Base-by-base conservation (phyloP, 2,113 vertebrate species). In the Stigmatopora argus region DNA sequence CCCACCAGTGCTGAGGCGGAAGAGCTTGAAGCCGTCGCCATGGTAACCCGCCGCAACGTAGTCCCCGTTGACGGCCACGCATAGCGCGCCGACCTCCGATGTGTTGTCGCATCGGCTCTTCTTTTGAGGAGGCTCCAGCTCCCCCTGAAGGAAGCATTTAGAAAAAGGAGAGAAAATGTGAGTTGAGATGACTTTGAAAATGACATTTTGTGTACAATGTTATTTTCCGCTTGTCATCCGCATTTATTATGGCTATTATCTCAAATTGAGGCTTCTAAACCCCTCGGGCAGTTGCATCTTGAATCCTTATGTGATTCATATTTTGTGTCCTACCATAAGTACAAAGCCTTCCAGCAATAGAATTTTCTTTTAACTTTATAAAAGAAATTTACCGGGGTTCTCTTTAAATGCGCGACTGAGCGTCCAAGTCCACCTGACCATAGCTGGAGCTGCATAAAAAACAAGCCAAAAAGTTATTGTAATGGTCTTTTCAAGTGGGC, bases 391-490 rank as follows among this genome's bases (percentile, higher is more conserved):
- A 91, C 89, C 9, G 74, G 46, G 46, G 78, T 56, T 34, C 67
- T 64, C 75, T 83, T 78, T 64, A 91, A 82, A 12, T 66, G n/a
- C 1, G 78, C 65, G 9, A 85, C 62, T 26, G 81, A 85, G 3
- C 53, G 77, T 12, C 94, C 93, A 4, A 94, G 91, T 79, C 89
- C 91, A 1, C 92, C 93, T 9, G 92, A 92, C 92, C 93, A 96
- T 49, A 96, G 80, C 51, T 93, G 90, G 51, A 95, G 88, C 93
- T 95, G 80, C 66, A 75, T 47, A 0, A 64, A n/a, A 45, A 45
- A 44, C 74, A 45, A 0, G 79, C 17, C n/a, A 34, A 11, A 17
- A 41, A 26, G 41, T 15, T 41, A 41, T 13, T 46, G 7, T 23
- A 26, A 3, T 34, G 7, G 53, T 45, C 41, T 14, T 68, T 49